A percentile compares a stretch with the other conserved stretches of the same genome.
Evolutionary conservation across 2,888 invertebrate genomes (phyloP).

Genomic region (Sinopyrophorus schimmeli): DNA sequence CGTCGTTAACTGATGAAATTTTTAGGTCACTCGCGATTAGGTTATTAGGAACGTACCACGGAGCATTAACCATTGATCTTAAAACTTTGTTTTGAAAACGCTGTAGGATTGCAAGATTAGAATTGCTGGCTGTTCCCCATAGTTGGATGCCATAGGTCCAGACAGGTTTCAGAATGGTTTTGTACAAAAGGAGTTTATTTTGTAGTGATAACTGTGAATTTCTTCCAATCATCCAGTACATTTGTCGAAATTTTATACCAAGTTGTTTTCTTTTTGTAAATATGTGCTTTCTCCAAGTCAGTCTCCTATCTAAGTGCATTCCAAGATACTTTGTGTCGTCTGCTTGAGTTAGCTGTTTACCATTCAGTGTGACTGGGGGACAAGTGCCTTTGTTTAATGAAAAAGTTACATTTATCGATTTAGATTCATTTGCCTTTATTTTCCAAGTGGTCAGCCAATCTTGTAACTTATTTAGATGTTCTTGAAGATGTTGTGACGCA

Average conservation of each 20-base stretch:
- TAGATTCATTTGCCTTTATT: too few relatives aligned
- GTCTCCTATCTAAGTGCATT: conserved; percentile 7
- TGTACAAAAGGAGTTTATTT: conserved; percentile 18
- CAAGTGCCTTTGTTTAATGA: too few relatives aligned
- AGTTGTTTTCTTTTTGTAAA: conserved; percentile 16
- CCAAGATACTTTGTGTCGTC: conserved; percentile 14
- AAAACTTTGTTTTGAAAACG: conserved; percentile 19
- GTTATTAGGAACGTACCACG: conserved; percentile 14
- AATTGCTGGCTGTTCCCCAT: conserved; percentile 19
- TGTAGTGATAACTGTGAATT: conserved; percentile 12
- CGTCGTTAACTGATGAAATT: conserved; percentile 11
- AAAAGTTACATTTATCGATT: too few relatives aligned
- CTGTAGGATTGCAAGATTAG: conserved; percentile 11
- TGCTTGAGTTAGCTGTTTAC: too few relatives aligned
- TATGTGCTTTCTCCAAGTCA: conserved; percentile 14
- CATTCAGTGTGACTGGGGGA: too few relatives aligned
- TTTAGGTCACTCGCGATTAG: conserved; percentile 7
- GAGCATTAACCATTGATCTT: conserved; percentile 8
- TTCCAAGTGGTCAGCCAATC: too few relatives aligned
- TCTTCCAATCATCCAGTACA: conserved; percentile 16
- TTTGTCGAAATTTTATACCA: conserved; percentile 10
- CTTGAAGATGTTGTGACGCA: too few relatives aligned
- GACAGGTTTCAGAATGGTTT: conserved; percentile 12
- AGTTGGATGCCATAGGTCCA: conserved; percentile 16
- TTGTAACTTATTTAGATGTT: too few relatives aligned